Evolutionary conservation across 30 jellyfish, hydroid and myxozoan species (phyloP), one percentile per base, ranked within the genome.

Genomic region (Aurelia aurita): DNA sequence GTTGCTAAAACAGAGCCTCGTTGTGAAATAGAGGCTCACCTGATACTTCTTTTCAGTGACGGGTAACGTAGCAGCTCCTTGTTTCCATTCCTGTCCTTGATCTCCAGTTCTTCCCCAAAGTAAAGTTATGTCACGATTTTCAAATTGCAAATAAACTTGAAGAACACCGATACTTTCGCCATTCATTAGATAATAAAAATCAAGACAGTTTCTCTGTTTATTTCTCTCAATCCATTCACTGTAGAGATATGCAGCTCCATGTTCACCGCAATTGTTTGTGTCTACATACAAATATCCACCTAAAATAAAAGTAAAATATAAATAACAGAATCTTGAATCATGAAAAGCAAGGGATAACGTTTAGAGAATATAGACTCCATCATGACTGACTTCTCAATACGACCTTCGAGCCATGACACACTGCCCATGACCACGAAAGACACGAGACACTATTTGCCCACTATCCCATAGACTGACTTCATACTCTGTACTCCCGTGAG

Each of bases 31-130:
- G 10, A 4, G 22, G 67, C 74, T 35, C 60, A 90, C 97, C 81
- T 19, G 51, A 53, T 72, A 90, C 34, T 84, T 82, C 54, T 90
- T 88, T 2, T 58, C 35, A 57, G 68, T 68, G 43, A 32, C 57
- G 0, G 96, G 92, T 16, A 90, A 18, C 19, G 44, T 72, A 15
- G 79, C 84, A 14, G 90, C 98, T 8, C 93, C 98, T 5, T 79
- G 86, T 23, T 60, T 47, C 98, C 98, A 91, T 44, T 77, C 55
- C 61, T 82, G 79, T 10, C 98, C 96, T 72, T 91, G 98, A 74
- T 91, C 96, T 7, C 93, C 94, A 20, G 58, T 70, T 55, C 72
- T 84, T 27, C 77, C 82, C 98, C 98, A 91, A 4, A 69, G 23
- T 79, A 75, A 66, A 58, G 60, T 86, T 6, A 85, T 27, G 14